Evolutionary conservation across 2,797 vertebrate species (phyloP), one percentile per base, ranked within the genome.

Genomic region (Sparidentex hasta): DNA sequence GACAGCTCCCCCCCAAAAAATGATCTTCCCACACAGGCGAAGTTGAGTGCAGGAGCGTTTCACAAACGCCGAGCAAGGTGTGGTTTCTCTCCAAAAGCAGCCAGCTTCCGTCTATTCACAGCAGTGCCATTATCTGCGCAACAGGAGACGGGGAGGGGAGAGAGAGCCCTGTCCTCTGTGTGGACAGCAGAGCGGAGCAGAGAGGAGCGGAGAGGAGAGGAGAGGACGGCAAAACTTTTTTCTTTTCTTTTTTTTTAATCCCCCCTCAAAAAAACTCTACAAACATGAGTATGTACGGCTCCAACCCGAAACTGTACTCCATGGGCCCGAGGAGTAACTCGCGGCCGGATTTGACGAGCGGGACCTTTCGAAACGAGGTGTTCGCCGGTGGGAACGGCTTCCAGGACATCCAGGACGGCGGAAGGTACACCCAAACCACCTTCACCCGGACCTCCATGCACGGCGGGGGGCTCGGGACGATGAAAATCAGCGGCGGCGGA

Each of bases 231-330:
- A 17, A 70, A 44, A 54, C 63, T 46, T 18, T 63, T 6, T 20
- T 14, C 63, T 46, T 18, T 63, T 6, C 21, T 14, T 56, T 8
- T 56, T 38, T 9, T 38, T 9, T 9, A 9, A 9, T 38, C 33
- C 33, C 33, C 33, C 7, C 25, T 25, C 25, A 47, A 48, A 18
- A 4, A 41, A 50, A 46, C 33, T 44, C 6, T 1, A 5, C 33
- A 47, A 75, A 76, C 7, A 95, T 96, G 94, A 95, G 93, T 73
- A 0, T 76, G 5, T 85, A 87, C 84, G 94, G 90, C 2, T 95
- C 95, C 3, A 87, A 71, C 0, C 50, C 74, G 0, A 82, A 52
- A 17, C 81, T 93, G 25, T 12, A 74, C 21, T 46, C 76, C 23
- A 18, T 94, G 52, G 78, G 89, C 46, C 92, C 38, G 57, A 91